phyloP scores from a whole-genome alignment of 2,888 invertebrate genomes.

The Anagyrus pseudococci region DNA sequence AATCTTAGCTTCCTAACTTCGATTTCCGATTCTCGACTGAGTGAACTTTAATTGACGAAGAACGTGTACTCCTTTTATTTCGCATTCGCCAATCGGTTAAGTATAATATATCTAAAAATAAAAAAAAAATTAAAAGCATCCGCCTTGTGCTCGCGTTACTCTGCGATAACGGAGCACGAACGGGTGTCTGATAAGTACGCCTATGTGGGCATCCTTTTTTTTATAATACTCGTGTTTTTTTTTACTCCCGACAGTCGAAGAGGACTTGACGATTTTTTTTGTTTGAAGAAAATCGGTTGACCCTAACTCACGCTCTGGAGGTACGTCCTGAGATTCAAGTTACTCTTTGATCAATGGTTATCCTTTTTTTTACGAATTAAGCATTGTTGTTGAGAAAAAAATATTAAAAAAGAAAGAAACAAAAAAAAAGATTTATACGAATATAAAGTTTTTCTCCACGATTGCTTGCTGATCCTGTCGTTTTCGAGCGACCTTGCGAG shows the following conservation, averaged over 20 bases:
- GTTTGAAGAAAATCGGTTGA: background rate
- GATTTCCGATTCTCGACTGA: too few relatives aligned
- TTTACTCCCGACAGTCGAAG: slow-evolving; percentile 1
- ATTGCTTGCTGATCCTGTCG: slow-evolving; percentile 58
- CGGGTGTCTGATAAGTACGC: slow-evolving; percentile 50
- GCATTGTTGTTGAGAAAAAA: slow-evolving; percentile 28
- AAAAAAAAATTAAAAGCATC: slow-evolving; percentile 42
- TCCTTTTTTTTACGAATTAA: slow-evolving; percentile 15
- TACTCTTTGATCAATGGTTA: background rate
- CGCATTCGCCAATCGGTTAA: too few relatives aligned
- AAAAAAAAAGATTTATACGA: slow-evolving; percentile 17
- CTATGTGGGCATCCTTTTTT: slow-evolving; percentile 32
- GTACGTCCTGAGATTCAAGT: slow-evolving; percentile 22
- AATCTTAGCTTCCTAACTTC: too few relatives aligned
- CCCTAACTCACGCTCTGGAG: slow-evolving; percentile 10
- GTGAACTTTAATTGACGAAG: too few relatives aligned
- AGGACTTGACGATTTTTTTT: slow-evolving; percentile 14
- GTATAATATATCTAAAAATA: too few relatives aligned
- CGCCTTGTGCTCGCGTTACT: slow-evolving; percentile 46
- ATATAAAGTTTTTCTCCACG: slow-evolving; percentile 45
- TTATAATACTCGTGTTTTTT: slow-evolving; percentile 10
- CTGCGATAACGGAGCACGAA: slow-evolving; percentile 50
- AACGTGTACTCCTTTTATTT: too few relatives aligned
- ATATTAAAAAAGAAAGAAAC: slow-evolving; percentile 22
- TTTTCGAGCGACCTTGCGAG: slow-evolving; percentile 34